These are phyloP conservation scores for Habropoda laboriosa DNA, from an alignment of 1,140 invertebrate genomes.

Conservation along the genomic window DNA sequence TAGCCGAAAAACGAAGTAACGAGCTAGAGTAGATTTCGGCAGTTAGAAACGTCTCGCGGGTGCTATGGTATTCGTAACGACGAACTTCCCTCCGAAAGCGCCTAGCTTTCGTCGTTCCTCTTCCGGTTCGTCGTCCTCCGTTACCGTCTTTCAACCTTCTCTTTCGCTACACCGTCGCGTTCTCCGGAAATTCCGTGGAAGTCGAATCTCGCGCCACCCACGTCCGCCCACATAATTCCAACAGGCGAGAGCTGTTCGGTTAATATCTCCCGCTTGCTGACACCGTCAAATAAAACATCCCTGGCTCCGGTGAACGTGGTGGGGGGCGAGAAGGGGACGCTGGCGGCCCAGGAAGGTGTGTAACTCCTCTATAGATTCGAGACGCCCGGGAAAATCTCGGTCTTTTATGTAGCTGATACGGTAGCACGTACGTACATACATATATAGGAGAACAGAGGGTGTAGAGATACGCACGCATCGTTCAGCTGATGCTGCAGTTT, in stretches of 20 bases:
- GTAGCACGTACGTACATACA: constrained; percentile 33
- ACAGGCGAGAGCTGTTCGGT: constrained; percentile 67
- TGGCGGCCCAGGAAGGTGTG: constrained; percentile 53
- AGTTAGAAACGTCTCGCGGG: constrained; percentile 58
- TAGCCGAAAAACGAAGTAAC: constrained; percentile 56
- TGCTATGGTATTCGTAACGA: constrained; percentile 59
- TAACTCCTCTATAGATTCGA: constrained; percentile 56
- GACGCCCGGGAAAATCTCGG: constrained; percentile 54
- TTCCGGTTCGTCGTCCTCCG: background rate
- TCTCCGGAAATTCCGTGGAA: constrained; percentile 69
- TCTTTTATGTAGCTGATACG: constrained; percentile 42
- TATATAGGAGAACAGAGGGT: background rate
- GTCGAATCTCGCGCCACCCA: constrained; percentile 67
- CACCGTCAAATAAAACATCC: constrained; percentile 74
- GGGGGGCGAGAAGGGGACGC: constrained; percentile 15
- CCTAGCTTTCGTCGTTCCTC: constrained; percentile 11
- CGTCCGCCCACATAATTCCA: constrained; percentile 71
- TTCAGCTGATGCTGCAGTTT: constrained; percentile 62
- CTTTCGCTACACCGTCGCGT: constrained; percentile 46
- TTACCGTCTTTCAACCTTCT: constrained; percentile 15
- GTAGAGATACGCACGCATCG: constrained; percentile 49
- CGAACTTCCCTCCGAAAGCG: too few relatives aligned
- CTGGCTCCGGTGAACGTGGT: constrained; percentile 1
- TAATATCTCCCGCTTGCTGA: constrained; percentile 75
- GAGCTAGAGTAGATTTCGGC: constrained; percentile 45